Evolutionary conservation across 2,797 vertebrate genomes (phyloP).

Genomic region (Cynopterus sphinx): DNA sequence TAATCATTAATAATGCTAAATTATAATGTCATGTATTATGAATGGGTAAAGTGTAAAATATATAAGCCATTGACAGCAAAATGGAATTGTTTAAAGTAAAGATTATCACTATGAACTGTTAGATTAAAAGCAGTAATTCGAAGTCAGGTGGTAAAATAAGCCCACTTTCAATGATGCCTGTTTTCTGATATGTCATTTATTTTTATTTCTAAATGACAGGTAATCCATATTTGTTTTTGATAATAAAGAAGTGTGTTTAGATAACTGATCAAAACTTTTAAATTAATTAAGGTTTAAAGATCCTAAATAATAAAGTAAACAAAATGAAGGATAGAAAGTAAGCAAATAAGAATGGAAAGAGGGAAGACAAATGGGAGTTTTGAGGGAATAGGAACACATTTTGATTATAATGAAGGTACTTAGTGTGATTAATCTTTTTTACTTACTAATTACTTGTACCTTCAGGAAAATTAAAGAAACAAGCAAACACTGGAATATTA

Average conservation of each 20-base stretch:
- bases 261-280: neutral
- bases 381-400: neutral
- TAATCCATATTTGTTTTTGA: slow-evolving; percentile 21
- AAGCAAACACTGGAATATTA: neutral
- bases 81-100: neutral
- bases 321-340: neutral
- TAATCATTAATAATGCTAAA: slow-evolving; percentile 1
- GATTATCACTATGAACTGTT: neutral
- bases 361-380: neutral
- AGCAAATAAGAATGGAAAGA: neutral
- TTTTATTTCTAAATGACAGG: neutral
- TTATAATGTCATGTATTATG: neutral
- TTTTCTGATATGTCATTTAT: neutral
- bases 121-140: neutral
- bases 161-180: neutral
- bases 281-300: neutral
- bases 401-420: neutral
- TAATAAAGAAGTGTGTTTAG: neutral
- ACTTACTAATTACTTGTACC: neutral
- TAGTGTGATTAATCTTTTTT: neutral
- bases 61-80: neutral
- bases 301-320: slow-evolving; percentile 18
- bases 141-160: neutral
- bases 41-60: neutral
- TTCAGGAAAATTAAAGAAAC: neutral